Conservation (phyloP, 2,888 invertebrate genomes). For the Tineola bisselliella region DNA sequence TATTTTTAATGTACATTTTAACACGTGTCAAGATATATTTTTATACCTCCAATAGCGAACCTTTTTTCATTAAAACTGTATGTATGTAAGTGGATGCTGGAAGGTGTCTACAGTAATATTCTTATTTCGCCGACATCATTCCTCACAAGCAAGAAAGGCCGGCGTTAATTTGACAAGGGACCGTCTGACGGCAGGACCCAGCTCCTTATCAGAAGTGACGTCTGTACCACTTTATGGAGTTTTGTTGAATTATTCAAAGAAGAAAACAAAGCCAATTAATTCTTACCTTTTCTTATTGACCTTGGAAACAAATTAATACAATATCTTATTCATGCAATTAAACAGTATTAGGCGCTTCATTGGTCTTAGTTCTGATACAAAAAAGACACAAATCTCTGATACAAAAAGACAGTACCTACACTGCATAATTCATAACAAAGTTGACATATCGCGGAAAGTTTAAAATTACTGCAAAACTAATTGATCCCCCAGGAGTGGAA, state of each 20-base stretch:
- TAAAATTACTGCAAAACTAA: slow-evolving; percentile 30
- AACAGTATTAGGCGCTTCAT: background rate
- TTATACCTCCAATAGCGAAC: background rate
- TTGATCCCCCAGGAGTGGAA: slow-evolving; percentile 39
- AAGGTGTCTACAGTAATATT: slow-evolving; percentile 7
- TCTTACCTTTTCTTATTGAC: background rate
- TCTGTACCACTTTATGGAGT: slow-evolving; percentile 11
- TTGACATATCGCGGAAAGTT: slow-evolving; percentile 6
- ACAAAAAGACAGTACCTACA: no score
- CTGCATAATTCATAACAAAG: background rate
- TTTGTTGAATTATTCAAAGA: slow-evolving; percentile 13
- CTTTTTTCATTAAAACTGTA: background rate
- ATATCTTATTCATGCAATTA: background rate
- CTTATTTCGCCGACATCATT: slow-evolving; percentile 29
- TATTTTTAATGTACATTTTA: no score
- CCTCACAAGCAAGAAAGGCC: slow-evolving; percentile 50
- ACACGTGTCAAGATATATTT: no score
- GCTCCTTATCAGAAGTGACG: slow-evolving; percentile 12
- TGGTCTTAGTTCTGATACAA: background rate
- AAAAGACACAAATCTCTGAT: no score
- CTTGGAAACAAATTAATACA: background rate
- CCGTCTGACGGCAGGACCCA: slow-evolving; percentile 44
- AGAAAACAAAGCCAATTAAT: slow-evolving; percentile 12
- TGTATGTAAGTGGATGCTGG: background rate
- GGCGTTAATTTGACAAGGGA: slow-evolving; percentile 66